Conservation (phyloP, 37 sponge, comb jelly and placozoan species). For the Axinella damicornis region DNA sequence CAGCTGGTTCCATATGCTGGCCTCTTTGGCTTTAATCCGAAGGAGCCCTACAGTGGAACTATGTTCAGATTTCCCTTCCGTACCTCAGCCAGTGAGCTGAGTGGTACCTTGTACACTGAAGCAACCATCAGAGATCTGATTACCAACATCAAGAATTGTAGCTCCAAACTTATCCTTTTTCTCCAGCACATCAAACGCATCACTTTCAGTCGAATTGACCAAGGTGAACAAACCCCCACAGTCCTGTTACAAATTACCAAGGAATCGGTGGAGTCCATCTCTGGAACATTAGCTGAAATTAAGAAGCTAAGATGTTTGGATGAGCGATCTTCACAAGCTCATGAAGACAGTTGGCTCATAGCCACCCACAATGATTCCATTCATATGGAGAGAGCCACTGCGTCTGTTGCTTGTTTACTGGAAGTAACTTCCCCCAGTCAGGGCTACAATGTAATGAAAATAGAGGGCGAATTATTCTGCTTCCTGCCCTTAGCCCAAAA, state of each 20-base stretch:
- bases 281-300: background rate
- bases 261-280: background rate
- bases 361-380: background rate
- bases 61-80: constrained; percentile 77
- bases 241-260: background rate
- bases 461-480: constrained; percentile 57
- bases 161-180: constrained; percentile 64
- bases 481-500: constrained; percentile 43
- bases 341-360: constrained; percentile 10
- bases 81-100: constrained; percentile 46
- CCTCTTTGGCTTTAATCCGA: constrained; percentile 47
- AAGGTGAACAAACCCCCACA: background rate
- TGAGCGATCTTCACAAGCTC: no score
- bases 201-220: constrained; percentile 29
- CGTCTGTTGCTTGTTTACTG: constrained; percentile 43
- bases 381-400: constrained; percentile 2
- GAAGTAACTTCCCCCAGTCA: background rate
- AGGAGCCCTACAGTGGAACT: constrained; percentile 43
- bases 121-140: constrained; percentile 18
- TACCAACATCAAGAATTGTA: constrained; percentile 8
- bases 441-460: background rate
- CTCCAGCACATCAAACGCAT: constrained; percentile 42
- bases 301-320: no score
- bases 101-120: constrained; percentile 50
- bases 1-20: constrained; percentile 72